A percentile compares a stretch with the other conserved stretches of the same genome.
These are phyloP conservation scores for Heliconius congener DNA, from an alignment of 1,140 invertebrate species.

Conservation along the genomic window DNA sequence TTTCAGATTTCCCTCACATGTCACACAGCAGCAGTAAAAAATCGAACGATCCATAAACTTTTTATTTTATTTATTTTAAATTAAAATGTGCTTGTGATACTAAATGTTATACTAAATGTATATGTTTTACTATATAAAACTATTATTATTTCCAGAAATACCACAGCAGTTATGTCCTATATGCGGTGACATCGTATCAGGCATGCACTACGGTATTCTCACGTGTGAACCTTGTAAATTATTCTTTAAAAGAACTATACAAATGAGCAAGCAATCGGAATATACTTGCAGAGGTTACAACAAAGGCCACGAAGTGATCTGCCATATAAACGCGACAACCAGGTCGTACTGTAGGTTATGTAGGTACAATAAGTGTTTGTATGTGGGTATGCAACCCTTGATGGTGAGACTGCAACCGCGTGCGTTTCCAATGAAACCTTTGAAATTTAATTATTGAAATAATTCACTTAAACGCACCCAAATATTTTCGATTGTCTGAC, in stretches of 20 bases:
- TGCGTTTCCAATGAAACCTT: not conserved
- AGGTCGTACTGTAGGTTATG: slow-evolving; percentile 55
- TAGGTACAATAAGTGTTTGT: slow-evolving; percentile 54
- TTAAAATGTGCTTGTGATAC: too few relatives aligned
- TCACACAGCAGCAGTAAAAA: too few relatives aligned
- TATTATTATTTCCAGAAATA: not conserved
- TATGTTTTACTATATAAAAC: not conserved
- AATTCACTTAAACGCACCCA: too few relatives aligned
- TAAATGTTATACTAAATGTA: too few relatives aligned
- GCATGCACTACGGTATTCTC: slow-evolving; percentile 55
- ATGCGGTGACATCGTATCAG: slow-evolving; percentile 53
- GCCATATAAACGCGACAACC: slow-evolving; percentile 42
- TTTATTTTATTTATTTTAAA: too few relatives aligned
- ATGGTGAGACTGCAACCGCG: slow-evolving; percentile 44
- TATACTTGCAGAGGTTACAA: slow-evolving; percentile 41
- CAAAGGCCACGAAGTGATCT: slow-evolving; percentile 1
- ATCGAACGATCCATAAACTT: too few relatives aligned
- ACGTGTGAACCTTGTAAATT: slow-evolving; percentile 66
- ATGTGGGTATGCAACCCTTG: slow-evolving; percentile 50
- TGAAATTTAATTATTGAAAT: too few relatives aligned
- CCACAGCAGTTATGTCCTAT: slow-evolving; percentile 44
- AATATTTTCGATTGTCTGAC: not conserved
- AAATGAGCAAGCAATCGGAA: slow-evolving; percentile 41
- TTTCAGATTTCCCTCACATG: too few relatives aligned
- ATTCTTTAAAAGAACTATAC: slow-evolving; percentile 62